These are phyloP conservation scores for Drosophila baimaii DNA, from an alignment of 1,140 invertebrate genomes.

Conservation along the genomic window DNA sequence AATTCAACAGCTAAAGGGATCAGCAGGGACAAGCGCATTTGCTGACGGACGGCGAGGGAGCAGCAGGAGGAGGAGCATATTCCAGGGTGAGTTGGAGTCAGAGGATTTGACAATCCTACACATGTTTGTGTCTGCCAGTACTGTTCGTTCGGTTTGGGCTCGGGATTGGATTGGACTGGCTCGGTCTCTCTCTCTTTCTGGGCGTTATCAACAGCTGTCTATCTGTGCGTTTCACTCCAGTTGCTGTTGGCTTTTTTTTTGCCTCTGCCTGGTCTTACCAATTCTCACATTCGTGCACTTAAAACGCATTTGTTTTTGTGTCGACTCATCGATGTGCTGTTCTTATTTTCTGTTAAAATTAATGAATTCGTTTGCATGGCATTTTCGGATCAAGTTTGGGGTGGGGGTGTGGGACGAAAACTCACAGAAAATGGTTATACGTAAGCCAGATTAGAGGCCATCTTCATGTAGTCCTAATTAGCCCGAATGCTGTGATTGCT, in stretches of 20 bases:
- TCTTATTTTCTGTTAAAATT: slow-evolving; percentile 56
- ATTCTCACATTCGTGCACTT: slow-evolving; percentile 58
- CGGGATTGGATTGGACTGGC: slow-evolving; percentile 20
- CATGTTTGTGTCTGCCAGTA: slow-evolving; percentile 50
- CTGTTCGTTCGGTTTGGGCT: slow-evolving; percentile 15
- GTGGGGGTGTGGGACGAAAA: not conserved
- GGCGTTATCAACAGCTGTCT: slow-evolving; percentile 68
- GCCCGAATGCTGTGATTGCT: slow-evolving; percentile 33
- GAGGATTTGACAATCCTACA: slow-evolving; percentile 53
- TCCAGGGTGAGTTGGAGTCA: slow-evolving; percentile 10
- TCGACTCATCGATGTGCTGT: slow-evolving; percentile 59
- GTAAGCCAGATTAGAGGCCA: slow-evolving; percentile 2
- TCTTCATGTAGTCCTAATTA: slow-evolving; percentile 6
- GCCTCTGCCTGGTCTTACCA: slow-evolving; percentile 28
- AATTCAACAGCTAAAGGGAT: slow-evolving; percentile 82
- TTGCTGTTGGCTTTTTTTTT: slow-evolving; percentile 24
- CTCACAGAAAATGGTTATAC: not conserved
- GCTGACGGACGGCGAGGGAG: slow-evolving; percentile 19
- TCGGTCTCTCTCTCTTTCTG: slow-evolving; percentile 20
- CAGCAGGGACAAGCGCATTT: slow-evolving; percentile 80
- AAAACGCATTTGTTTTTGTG: slow-evolving; percentile 62
- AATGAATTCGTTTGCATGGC: slow-evolving; percentile 68
- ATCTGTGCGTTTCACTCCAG: slow-evolving; percentile 48
- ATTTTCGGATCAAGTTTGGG: slow-evolving; percentile 11
- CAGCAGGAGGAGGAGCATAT: not conserved